These are phyloP conservation scores for Chondrosia reniformis DNA, from an alignment of 37 sponge, comb jelly and placozoan genomes.

Conservation along the genomic window DNA sequence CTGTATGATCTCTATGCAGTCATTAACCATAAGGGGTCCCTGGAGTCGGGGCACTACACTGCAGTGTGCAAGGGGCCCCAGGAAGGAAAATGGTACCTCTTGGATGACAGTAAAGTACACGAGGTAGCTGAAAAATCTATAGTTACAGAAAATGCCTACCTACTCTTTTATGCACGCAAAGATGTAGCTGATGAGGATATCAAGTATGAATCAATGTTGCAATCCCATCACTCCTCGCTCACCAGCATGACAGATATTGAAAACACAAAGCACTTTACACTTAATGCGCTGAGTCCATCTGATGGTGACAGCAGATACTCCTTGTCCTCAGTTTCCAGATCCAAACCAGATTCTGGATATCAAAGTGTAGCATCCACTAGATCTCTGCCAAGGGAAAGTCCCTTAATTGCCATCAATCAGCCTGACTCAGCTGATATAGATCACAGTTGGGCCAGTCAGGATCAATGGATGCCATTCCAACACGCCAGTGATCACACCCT, in stretches of 20 bases:
- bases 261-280: neutral
- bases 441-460: too few species aligned
- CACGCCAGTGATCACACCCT: too few species aligned
- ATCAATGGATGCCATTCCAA: too few species aligned
- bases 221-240: neutral
- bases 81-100: slow-evolving; percentile 62
- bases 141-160: slow-evolving; percentile 68
- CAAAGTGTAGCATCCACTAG: slow-evolving; percentile 3
- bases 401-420: too few species aligned
- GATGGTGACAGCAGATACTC: neutral
- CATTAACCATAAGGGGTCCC: slow-evolving; percentile 80
- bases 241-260: neutral
- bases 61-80: slow-evolving; percentile 73
- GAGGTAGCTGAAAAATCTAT: slow-evolving; percentile 46
- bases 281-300: slow-evolving; percentile 6
- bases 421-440: too few species aligned
- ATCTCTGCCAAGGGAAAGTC: too few species aligned
- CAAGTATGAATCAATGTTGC: neutral
- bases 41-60: slow-evolving; percentile 88
- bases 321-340: neutral
- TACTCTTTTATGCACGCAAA: slow-evolving; percentile 78
- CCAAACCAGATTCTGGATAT: neutral
- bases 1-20: slow-evolving; percentile 88
- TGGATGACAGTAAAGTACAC: slow-evolving; percentile 72
- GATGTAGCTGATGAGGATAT: neutral